These are phyloP conservation scores for Eudemis profundana DNA, from an alignment of 2,888 invertebrate genomes.

Conservation along the genomic window DNA sequence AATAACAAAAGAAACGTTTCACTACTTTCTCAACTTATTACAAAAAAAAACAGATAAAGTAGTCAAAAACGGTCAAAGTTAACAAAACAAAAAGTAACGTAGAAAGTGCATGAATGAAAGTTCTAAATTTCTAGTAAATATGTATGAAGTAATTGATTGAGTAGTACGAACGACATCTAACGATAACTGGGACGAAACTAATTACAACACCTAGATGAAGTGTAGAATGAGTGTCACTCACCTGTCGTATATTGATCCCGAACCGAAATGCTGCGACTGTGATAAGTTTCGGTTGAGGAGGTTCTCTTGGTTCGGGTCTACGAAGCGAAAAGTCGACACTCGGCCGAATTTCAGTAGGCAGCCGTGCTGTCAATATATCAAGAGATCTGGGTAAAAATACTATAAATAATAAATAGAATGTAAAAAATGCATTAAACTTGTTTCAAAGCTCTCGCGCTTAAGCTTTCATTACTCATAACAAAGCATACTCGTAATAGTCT, in stretches of 20 bases:
- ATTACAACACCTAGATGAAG: conserved; percentile 60
- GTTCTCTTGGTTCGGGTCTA: conserved; percentile 93
- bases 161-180: conserved; percentile 30
- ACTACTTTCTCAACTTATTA: conserved; percentile 36
- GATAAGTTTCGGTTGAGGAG: conserved; percentile 91
- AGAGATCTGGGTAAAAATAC: not conserved
- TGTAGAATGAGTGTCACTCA: conserved; percentile 66
- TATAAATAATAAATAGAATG: not conserved
- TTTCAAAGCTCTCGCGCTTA: conserved; percentile 1
- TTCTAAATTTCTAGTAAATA: conserved; percentile 15
- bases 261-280: conserved; percentile 89
- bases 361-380: conserved; percentile 87
- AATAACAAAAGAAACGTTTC: conserved; percentile 26
- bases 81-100: conserved; percentile 21
- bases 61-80: conserved; percentile 22
- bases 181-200: conserved; percentile 57
- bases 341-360: conserved; percentile 94
- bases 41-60: conserved; percentile 20
- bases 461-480: conserved; percentile 2
- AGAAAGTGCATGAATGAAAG: conserved; percentile 33
- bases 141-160: conserved; percentile 25
- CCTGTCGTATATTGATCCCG: conserved; percentile 93
- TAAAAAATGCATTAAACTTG: not conserved
- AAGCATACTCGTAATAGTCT: conserved; percentile 13
- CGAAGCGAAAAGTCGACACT: conserved; percentile 93